phyloP scores from a whole-genome alignment of 2,797 vertebrate species.

The Gallirallus australis region DNA sequence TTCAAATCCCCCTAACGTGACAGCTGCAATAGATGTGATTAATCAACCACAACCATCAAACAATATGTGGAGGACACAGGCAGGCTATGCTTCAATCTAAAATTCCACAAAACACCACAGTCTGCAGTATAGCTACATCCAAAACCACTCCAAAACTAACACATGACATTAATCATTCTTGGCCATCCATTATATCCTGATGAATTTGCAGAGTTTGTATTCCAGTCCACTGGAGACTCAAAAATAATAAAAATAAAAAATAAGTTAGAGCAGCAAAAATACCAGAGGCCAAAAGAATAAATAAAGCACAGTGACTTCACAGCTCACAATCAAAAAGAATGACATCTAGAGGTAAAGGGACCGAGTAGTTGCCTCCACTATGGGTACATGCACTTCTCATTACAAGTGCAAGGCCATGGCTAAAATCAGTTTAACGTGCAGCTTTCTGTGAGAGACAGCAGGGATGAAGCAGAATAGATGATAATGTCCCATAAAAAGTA shows the following conservation, averaged over 20 bases:
- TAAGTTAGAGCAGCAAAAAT: conserved; percentile 40
- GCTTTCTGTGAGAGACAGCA: neutral
- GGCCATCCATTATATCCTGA: conserved; percentile 13
- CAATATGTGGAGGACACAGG: neutral
- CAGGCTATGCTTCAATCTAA: conserved; percentile 21
- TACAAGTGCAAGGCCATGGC: neutral
- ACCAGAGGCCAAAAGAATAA: conserved; percentile 7
- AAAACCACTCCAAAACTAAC: conserved; percentile 53
- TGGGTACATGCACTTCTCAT: neutral
- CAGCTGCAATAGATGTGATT: neutral
- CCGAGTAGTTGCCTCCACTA: neutral
- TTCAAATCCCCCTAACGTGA: neutral
- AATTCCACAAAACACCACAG: conserved; percentile 35
- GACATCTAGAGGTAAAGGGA: neutral
- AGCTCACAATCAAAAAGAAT: neutral
- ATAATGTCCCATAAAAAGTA: neutral
- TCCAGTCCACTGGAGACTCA: neutral
- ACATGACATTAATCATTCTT: conserved; percentile 41
- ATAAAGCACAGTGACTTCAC: neutral
- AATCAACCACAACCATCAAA: conserved; percentile 3
- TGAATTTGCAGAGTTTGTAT: conserved; percentile 58
- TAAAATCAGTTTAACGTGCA: neutral
- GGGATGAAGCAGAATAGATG: neutral
- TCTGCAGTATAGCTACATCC: conserved; percentile 32
- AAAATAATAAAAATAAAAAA: conserved; percentile 47